Evolutionary conservation across 64 coral and sea anemone genomes (phyloP), one percentile per base, ranked within the genome.

Genomic region (Actinia equina): DNA sequence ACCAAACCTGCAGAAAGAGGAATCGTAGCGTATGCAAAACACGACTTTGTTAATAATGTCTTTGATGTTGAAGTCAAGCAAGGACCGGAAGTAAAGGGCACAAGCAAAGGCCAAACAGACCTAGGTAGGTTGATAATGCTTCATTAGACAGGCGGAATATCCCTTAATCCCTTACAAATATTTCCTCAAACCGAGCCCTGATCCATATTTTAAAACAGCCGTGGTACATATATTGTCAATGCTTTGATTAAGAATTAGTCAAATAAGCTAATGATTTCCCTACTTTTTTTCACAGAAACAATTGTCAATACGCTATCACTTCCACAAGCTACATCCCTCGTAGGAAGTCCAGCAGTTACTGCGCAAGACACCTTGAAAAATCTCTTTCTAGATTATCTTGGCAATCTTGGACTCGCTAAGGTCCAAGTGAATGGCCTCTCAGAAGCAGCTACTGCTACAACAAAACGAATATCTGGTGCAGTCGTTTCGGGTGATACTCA

Each of bases 11-110:
- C 23, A 43, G 16, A 57, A 42, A 60, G 51, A 61, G 83, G 6
- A 57, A 85, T 85, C 52, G 52, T 85, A 18, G 83, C 83, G 18
- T 85, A 85, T 19, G 83, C n/a, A 54, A 17, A 85, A 20, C 83
- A 85, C 30, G 26, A 85, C 0, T 58, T 41, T 58, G 4, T 85
- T 20, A 85, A 85, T 42, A 60, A 57, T 60, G 53, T 52, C 26
- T 85, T 85, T 42, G 52, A 57, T 6, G 83, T 85, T 18, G 59
- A 57, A 43, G 83, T 85, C n/a, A 60, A 44, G 13, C 4, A 44
- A 52, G 83, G 83, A 20, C 83, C 83, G 41, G 17, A 25, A 8
- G 2, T 85, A 1, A 60, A 20, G 8, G 83, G 83, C 4, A 22
- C 0, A 60, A 85, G 83, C 44, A 58, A 54, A 60, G 83, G 83